phyloP scores from a whole-genome alignment of 1,140 invertebrate genomes.

The Galleria mellonella region DNA sequence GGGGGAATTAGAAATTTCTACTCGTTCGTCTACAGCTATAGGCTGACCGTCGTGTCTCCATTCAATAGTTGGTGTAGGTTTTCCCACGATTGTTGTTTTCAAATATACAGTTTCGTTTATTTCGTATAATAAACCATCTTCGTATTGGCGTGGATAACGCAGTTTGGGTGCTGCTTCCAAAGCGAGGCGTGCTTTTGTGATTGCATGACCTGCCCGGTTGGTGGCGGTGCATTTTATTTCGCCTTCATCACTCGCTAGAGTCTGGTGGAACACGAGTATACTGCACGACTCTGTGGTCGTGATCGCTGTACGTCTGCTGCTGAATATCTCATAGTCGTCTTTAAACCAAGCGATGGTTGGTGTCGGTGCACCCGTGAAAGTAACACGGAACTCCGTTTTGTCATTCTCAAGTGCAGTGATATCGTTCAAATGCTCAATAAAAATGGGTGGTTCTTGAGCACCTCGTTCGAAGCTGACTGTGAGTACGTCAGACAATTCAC shows the following conservation, averaged over 20 bases:
- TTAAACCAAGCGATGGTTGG: constrained; percentile 96
- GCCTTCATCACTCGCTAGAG: constrained; percentile 85
- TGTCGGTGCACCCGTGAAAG: constrained; percentile 86
- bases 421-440: constrained; percentile 80
- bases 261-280: constrained; percentile 87
- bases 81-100: constrained; percentile 92
- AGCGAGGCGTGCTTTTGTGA: constrained; percentile 81
- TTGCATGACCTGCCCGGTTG: constrained; percentile 86
- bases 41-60: constrained; percentile 92
- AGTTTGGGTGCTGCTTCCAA: constrained; percentile 89
- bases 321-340: constrained; percentile 90
- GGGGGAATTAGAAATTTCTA: constrained; percentile 81
- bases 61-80: constrained; percentile 86
- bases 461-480: constrained; percentile 83
- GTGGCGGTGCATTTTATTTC: constrained; percentile 92
- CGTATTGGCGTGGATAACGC: constrained; percentile 85
- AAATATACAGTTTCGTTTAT: constrained; percentile 90
- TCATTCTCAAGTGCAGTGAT: constrained; percentile 84
- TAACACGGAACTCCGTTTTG: constrained; percentile 87
- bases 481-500: constrained; percentile 85
- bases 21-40: constrained; percentile 77
- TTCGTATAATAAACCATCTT: constrained; percentile 91
- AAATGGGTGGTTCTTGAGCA: constrained; percentile 79
- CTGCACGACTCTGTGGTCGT: constrained; percentile 85
- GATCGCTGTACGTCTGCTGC: constrained; percentile 85